Conservation (phyloP, 2,797 vertebrate genomes). For the Tolypeutes matacus region DNA sequence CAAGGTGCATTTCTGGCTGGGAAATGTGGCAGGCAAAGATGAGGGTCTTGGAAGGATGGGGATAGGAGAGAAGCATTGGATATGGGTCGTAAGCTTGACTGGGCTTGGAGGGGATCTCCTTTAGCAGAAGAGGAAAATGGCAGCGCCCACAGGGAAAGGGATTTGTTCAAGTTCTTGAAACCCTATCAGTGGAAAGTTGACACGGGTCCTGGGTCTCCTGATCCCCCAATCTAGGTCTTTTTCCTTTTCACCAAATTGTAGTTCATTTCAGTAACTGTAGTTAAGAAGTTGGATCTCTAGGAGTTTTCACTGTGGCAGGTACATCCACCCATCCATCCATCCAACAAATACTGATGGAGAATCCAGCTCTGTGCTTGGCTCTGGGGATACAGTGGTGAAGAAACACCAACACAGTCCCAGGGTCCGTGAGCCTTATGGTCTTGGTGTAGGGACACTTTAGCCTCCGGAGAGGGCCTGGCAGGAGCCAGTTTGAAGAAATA, state of each 20-base stretch:
- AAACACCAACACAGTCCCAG: background rate
- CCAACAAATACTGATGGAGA: background rate
- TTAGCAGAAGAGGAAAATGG: background rate
- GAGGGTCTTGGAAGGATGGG: background rate
- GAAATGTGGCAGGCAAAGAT: background rate
- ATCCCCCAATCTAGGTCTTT: background rate
- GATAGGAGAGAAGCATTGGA: background rate
- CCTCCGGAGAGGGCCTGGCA: background rate
- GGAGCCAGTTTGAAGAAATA: background rate
- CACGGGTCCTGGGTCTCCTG: background rate
- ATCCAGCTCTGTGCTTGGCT: background rate
- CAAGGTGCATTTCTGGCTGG: background rate
- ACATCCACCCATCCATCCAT: too few relatives aligned
- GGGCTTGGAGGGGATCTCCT: background rate
- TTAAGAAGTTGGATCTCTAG: background rate
- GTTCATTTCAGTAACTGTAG: background rate
- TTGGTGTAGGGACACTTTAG: background rate
- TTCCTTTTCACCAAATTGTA: background rate
- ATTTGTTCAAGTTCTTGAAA: background rate
- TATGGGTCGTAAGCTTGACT: fast-evolving
- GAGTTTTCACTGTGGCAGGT: background rate
- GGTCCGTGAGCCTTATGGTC: too few relatives aligned
- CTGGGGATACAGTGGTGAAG: background rate
- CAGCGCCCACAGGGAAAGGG: background rate
- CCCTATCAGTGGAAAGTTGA: background rate